A percentile compares a stretch with the other conserved stretches of the same genome.
phyloP scores from a whole-genome alignment of 2,888 invertebrate genomes.

The Cheilosia impressa region DNA sequence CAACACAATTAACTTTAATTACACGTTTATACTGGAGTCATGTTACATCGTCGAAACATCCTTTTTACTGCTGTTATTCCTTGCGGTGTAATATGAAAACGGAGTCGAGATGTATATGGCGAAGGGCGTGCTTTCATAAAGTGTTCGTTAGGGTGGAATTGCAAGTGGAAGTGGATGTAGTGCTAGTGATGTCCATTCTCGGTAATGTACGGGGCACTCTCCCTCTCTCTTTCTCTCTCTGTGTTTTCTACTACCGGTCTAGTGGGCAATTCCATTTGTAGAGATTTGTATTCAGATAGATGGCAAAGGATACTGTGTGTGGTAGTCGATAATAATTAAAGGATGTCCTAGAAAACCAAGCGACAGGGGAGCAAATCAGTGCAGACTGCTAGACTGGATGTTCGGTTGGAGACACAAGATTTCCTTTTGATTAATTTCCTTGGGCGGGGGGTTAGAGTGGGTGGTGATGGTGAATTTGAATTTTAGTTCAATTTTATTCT shows the following conservation, averaged over 20 bases:
- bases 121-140: slow-evolving; percentile 36
- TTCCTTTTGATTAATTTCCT: slow-evolving; percentile 29
- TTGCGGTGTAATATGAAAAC: slow-evolving; percentile 55
- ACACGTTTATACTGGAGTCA: slow-evolving; percentile 76
- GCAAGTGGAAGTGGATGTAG: slow-evolving; percentile 26
- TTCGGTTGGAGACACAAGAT: slow-evolving; percentile 41
- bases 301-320: slow-evolving; percentile 54
- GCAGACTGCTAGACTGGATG: not conserved
- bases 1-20: slow-evolving; percentile 76
- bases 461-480: slow-evolving; percentile 10
- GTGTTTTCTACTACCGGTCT: slow-evolving; percentile 27
- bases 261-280: slow-evolving; percentile 69
- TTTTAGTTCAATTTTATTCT: slow-evolving; percentile 33
- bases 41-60: slow-evolving; percentile 73
- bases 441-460: not conserved
- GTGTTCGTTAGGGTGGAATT: slow-evolving; percentile 45
- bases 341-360: slow-evolving; percentile 53
- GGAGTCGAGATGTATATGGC: slow-evolving; percentile 19
- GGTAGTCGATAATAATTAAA: slow-evolving; percentile 69
- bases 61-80: slow-evolving; percentile 68
- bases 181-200: slow-evolving; percentile 47
- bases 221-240: not conserved
- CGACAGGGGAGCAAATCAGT: slow-evolving; percentile 14
- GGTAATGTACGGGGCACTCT: slow-evolving; percentile 48
- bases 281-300: slow-evolving; percentile 67